Evolutionary conservation across 2,888 invertebrate species (phyloP).

Genomic region (Xylota segnis): DNA sequence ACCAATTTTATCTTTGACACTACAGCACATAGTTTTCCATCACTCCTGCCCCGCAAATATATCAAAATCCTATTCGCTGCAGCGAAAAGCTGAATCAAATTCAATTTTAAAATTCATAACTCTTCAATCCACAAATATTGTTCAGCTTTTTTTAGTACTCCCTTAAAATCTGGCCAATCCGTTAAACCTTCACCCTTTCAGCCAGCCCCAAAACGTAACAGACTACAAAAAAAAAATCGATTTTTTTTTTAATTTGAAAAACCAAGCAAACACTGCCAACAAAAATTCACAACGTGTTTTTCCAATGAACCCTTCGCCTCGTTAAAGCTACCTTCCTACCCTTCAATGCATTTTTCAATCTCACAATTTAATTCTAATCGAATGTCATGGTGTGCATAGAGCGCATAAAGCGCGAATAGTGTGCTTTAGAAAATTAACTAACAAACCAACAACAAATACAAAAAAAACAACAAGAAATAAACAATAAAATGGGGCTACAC

Average conservation of each 20-base stretch:
- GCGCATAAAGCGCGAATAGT: conserved; percentile 53
- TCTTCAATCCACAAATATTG: conserved; percentile 37
- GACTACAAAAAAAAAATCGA: conserved; percentile 53
- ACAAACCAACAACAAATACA: conserved; percentile 43
- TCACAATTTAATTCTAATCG: conserved; percentile 68
- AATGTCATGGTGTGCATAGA: conserved; percentile 62
- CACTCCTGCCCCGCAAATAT: too few relatives aligned
- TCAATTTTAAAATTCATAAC: conserved; percentile 50
- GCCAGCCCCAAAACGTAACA: conserved; percentile 4
- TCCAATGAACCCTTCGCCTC: conserved; percentile 31
- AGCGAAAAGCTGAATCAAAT: too few relatives aligned
- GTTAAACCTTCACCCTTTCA: conserved; percentile 52
- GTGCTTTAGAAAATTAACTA: conserved; percentile 68
- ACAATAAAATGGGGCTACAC: conserved; percentile 26
- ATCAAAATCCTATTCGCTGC: too few relatives aligned
- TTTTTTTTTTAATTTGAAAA: conserved; percentile 57
- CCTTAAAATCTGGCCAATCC: conserved; percentile 20
- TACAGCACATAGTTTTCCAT: too few relatives aligned
- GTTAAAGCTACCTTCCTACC: conserved; percentile 39
- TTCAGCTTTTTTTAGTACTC: neutral
- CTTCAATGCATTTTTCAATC: conserved; percentile 62
- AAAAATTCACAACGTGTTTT: conserved; percentile 19
- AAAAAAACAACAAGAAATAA: conserved; percentile 52
- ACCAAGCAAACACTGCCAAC: conserved; percentile 42
- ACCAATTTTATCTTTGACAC: too few relatives aligned